These are phyloP conservation scores for Xestia ashworthii DNA, from an alignment of 2,888 invertebrate genomes.

Conservation along the genomic window DNA sequence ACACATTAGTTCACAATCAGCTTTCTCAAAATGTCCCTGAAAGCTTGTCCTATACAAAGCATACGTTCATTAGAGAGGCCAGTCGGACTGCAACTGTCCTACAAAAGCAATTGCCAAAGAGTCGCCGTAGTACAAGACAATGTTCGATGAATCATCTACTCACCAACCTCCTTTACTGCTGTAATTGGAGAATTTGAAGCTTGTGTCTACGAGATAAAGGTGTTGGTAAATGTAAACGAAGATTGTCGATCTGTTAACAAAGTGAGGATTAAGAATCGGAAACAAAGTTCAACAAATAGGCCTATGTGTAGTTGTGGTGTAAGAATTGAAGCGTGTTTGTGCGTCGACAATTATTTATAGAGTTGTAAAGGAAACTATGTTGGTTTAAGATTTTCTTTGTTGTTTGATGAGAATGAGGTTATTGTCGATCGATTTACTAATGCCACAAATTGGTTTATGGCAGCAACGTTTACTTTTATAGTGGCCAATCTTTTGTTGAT, in stretches of 20 bases:
- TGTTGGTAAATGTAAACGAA: neutral
- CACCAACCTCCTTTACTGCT: slow-evolving; percentile 7
- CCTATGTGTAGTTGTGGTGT: slow-evolving; percentile 26
- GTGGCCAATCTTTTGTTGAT: slow-evolving; percentile 20
- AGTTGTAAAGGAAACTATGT: slow-evolving; percentile 17
- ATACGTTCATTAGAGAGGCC: slow-evolving; percentile 62
- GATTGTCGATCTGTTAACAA: slow-evolving; percentile 36
- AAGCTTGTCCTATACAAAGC: slow-evolving; percentile 41
- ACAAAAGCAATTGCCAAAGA: slow-evolving; percentile 65
- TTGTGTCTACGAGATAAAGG: neutral
- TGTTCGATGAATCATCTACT: slow-evolving; percentile 78
- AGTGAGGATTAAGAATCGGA: slow-evolving; percentile 61
- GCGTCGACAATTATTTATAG: slow-evolving; percentile 39
- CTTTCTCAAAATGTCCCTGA: slow-evolving; percentile 63
- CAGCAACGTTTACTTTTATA: slow-evolving; percentile 18
- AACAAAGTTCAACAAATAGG: slow-evolving; percentile 52
- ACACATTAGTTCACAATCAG: slow-evolving; percentile 26
- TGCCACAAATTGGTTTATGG: slow-evolving; percentile 15
- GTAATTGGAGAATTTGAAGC: slow-evolving; percentile 12
- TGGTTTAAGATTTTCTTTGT: slow-evolving; percentile 43
- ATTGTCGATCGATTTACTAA: slow-evolving; percentile 20
- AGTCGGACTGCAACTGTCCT: slow-evolving; percentile 58
- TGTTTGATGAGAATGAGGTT: slow-evolving; percentile 40
- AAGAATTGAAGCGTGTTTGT: slow-evolving; percentile 5
- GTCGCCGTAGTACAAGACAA: slow-evolving; percentile 70